Conservation (phyloP, 2,888 invertebrate genomes). For the Sialis fuliginosa region DNA sequence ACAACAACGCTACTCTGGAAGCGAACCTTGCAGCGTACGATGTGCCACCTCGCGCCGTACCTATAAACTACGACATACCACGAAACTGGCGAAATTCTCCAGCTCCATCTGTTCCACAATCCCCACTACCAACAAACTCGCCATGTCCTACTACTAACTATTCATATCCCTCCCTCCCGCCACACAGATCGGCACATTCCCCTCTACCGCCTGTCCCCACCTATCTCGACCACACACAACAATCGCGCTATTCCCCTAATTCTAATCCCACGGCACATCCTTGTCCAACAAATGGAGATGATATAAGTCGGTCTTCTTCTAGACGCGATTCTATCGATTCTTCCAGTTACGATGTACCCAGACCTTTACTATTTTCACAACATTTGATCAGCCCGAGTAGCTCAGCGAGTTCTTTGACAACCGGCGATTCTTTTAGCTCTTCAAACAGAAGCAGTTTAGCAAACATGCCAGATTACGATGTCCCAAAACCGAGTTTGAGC, state of each 20-base stretch:
- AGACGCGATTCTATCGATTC: constrained; percentile 27
- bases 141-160: neutral
- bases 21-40: constrained; percentile 28
- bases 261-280: too few relatives aligned
- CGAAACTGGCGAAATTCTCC: constrained; percentile 27
- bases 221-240: too few relatives aligned
- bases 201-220: too few relatives aligned
- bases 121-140: constrained; percentile 7
- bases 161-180: too few relatives aligned
- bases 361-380: constrained; percentile 29
- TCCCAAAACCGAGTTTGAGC: constrained; percentile 32
- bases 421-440: constrained; percentile 33
- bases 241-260: too few relatives aligned
- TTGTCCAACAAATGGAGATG: constrained; percentile 5
- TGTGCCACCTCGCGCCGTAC: constrained; percentile 42
- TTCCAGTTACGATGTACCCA: constrained; percentile 42
- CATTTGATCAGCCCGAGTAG: constrained; percentile 47
- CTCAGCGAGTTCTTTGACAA: constrained; percentile 34
- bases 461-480: constrained; percentile 51
- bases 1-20: constrained; percentile 1
- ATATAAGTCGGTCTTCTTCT: constrained; percentile 14
- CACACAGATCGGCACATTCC: too few relatives aligned
- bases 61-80: constrained; percentile 34
- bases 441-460: constrained; percentile 27
- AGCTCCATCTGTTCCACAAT: constrained; percentile 20